Evolutionary conservation across 2,797 vertebrate genomes (phyloP).

Genomic region (Antrozous pallidus): DNA sequence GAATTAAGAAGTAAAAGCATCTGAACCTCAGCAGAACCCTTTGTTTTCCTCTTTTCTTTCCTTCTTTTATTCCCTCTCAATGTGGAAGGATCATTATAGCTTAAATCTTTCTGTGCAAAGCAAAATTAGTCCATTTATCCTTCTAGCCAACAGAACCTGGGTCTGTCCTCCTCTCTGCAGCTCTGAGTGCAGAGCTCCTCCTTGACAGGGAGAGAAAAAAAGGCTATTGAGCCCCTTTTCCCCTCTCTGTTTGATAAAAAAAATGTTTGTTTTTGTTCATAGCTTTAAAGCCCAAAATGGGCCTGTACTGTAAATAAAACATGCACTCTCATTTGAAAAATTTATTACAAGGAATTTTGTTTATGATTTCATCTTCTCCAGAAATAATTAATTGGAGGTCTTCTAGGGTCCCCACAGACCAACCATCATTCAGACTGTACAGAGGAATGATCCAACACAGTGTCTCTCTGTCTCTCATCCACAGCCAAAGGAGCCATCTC

Average conservation of each 20-base stretch:
- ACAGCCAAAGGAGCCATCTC: constrained; percentile 74
- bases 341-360: constrained; percentile 91
- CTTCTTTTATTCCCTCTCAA: not conserved
- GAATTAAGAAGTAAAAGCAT: constrained; percentile 48
- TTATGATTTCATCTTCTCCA: constrained; percentile 89
- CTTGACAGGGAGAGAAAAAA: constrained; percentile 83
- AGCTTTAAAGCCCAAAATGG: constrained; percentile 89
- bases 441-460: constrained; percentile 81
- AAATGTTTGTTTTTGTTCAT: constrained; percentile 85
- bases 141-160: constrained; percentile 28
- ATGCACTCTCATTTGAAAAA: constrained; percentile 89
- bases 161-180: constrained; percentile 59
- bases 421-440: constrained; percentile 84
- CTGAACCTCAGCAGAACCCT: not conserved
- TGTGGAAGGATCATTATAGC: not conserved
- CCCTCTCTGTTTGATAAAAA: constrained; percentile 80
- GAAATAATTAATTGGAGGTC: constrained; percentile 90
- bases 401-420: constrained; percentile 84
- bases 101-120: constrained; percentile 56
- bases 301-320: constrained; percentile 89
- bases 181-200: constrained; percentile 74
- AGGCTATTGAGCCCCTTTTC: constrained; percentile 84
- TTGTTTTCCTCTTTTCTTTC: not conserved
- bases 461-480: constrained; percentile 69
- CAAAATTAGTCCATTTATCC: constrained; percentile 69